phyloP scores from a whole-genome alignment of 2,113 vertebrate genomes.

The Australoheros scitulus region DNA sequence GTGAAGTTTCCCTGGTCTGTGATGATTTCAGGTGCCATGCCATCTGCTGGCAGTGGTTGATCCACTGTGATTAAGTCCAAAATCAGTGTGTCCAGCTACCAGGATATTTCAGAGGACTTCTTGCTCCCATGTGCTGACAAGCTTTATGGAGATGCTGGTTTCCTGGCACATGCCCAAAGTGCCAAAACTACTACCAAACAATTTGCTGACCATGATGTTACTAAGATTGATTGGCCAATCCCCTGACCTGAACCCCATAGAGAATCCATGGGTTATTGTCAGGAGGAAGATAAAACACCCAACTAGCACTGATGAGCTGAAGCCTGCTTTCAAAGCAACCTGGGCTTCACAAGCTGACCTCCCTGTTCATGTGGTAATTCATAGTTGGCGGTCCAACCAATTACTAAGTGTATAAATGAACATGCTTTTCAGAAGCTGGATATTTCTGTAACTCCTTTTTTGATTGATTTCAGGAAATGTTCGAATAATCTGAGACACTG shows the following conservation, averaged over 20 bases:
- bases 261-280: not conserved
- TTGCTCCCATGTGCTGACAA: not conserved
- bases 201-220: not conserved
- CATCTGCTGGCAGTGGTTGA: not conserved
- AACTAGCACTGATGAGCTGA: not conserved
- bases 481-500: not conserved
- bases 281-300: not conserved
- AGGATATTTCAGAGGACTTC: not conserved
- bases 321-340: not conserved
- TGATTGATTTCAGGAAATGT: not conserved
- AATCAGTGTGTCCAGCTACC: not conserved
- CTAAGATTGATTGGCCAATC: not conserved
- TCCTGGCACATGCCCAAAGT: not conserved
- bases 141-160: not conserved
- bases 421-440: not conserved
- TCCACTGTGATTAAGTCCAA: not conserved
- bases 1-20: not conserved
- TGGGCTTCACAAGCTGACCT: not conserved
- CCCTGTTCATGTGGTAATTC: not conserved
- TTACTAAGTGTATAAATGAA: not conserved
- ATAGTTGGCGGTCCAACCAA: not conserved
- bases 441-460: not conserved
- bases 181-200: not conserved
- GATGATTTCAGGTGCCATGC: not conserved
- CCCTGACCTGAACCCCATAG: not conserved